Conservation (phyloP, 2,888 invertebrate genomes). For the Apantesis nais region DNA sequence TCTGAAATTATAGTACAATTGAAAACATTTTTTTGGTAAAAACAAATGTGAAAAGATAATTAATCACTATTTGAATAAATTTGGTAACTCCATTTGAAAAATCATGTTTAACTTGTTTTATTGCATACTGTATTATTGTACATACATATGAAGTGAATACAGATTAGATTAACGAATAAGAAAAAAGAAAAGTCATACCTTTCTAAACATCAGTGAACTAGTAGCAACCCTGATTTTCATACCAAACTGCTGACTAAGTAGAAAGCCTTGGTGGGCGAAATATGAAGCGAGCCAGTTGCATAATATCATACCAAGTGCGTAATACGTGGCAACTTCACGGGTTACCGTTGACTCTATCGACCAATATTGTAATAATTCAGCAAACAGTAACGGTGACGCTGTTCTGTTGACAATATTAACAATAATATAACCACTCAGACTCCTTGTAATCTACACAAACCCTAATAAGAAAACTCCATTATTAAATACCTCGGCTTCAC, state of each 20-base stretch:
- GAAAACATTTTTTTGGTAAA: not conserved
- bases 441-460: not conserved
- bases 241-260: constrained; percentile 88
- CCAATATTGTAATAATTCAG: constrained; percentile 79
- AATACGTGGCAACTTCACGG: constrained; percentile 83
- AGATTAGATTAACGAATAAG: not conserved
- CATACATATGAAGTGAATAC: not conserved
- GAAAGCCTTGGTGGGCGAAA: constrained; percentile 90
- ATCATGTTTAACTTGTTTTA: not conserved
- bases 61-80: no score
- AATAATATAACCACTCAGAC: not conserved
- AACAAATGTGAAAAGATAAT: not conserved
- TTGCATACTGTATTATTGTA: not conserved
- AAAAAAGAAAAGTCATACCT: constrained; percentile 79
- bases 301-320: constrained; percentile 78
- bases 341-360: constrained; percentile 80
- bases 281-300: constrained; percentile 81
- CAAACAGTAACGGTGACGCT: constrained; percentile 87
- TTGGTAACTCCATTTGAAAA: no score
- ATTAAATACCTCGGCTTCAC: no score
- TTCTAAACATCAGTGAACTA: constrained; percentile 90
- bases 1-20: constrained; percentile 60
- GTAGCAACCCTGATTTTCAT: constrained; percentile 90
- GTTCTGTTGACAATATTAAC: constrained; percentile 69
- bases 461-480: no score